A percentile compares a stretch with the other conserved stretches of the same genome.
phyloP scores from a whole-genome alignment of 2,113 vertebrate species.

The Patagioenas fasciata region DNA sequence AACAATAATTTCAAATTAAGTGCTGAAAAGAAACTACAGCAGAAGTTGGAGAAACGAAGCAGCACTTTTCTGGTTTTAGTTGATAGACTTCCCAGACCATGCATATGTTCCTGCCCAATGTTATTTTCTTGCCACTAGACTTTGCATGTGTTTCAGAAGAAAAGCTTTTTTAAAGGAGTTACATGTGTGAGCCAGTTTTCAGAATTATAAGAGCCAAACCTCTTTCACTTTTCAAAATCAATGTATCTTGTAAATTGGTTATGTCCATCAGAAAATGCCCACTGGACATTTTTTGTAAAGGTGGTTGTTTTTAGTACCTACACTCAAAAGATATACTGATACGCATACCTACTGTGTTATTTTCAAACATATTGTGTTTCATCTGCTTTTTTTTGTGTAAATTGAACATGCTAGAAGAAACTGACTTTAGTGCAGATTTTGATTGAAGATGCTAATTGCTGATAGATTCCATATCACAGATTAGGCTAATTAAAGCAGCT shows the following conservation, averaged over 20 bases:
- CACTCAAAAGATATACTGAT: neutral
- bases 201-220: neutral
- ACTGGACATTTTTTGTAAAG: neutral
- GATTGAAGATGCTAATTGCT: neutral
- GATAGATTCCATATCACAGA: neutral
- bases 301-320: neutral
- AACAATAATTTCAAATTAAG: neutral
- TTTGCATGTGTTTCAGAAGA: neutral
- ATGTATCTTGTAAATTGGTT: neutral
- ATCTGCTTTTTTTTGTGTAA: neutral
- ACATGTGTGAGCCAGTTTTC: neutral
- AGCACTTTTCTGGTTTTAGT: neutral
- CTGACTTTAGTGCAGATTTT: neutral
- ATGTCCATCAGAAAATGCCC: neutral
- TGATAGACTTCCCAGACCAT: neutral
- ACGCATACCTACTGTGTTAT: neutral
- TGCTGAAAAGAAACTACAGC: neutral
- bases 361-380: neutral
- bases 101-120: neutral
- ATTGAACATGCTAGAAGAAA: neutral
- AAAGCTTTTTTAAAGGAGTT: neutral
- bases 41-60: constrained; percentile 7
- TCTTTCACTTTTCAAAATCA: neutral
- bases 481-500: neutral
- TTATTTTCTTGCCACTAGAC: neutral